Evolutionary conservation across 2,797 vertebrate species (phyloP).

Genomic region (Tarsius wallacei): DNA sequence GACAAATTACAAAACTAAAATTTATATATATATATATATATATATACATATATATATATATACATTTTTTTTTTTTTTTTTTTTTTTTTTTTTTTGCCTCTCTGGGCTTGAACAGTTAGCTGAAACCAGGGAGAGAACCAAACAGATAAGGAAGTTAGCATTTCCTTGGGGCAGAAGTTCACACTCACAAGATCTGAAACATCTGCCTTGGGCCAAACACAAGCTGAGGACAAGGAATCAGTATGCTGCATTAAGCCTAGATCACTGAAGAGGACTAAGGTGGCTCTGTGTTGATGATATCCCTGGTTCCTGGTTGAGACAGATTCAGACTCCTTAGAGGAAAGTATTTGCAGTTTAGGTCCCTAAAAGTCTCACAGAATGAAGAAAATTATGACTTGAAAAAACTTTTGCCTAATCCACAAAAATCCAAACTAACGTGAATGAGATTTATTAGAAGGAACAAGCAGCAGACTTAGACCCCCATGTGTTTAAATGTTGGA

Average conservation of each 20-base stretch:
- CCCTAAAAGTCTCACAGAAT: background rate
- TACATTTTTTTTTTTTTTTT: no score
- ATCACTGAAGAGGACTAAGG: background rate
- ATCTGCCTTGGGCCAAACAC: background rate
- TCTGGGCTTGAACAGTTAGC: background rate
- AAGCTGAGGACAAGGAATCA: background rate
- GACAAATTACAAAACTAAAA: background rate
- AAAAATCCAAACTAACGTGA: background rate
- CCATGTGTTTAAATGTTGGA: background rate
- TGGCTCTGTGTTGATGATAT: no score
- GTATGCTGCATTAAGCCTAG: rapidly evolving
- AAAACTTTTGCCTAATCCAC: background rate
- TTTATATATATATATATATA: no score
- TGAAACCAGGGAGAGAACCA: background rate
- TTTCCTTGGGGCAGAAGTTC: background rate
- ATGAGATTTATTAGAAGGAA: background rate
- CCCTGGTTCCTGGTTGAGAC: background rate
- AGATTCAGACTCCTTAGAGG: background rate
- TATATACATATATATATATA: no score
- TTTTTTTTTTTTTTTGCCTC: no score
- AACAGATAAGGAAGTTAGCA: background rate
- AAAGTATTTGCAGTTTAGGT: background rate
- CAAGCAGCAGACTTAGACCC: background rate
- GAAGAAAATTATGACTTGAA: conserved; percentile 9
- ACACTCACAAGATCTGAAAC: background rate